phyloP scores from a whole-genome alignment of 2,797 vertebrate genomes.

The Psittacula echo region DNA sequence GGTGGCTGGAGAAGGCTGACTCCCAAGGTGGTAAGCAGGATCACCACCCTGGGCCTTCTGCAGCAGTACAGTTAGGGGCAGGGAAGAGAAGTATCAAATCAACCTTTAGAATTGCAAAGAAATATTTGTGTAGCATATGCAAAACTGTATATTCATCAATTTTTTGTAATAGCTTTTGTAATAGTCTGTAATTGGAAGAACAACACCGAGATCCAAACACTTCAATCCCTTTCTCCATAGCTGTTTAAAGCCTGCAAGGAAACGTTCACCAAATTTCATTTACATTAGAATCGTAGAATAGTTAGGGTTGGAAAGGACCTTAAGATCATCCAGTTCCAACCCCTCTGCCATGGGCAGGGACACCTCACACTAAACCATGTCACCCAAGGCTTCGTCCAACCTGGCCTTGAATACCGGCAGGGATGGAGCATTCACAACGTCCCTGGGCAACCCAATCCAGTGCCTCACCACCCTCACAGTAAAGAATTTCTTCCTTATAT shows the following conservation, averaged over 20 bases:
- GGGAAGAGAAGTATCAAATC: not conserved
- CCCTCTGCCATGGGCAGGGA: too few species aligned
- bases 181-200: not conserved
- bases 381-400: too few species aligned
- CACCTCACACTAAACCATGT: too few species aligned
- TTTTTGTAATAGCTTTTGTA: not conserved
- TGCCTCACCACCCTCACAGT: too few species aligned
- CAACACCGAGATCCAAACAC: not conserved
- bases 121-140: not conserved
- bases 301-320: too few species aligned
- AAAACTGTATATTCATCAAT: not conserved
- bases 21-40: not conserved
- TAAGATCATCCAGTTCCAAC: too few species aligned
- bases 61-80: not conserved
- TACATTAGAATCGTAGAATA: not conserved
- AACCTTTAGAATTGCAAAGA: not conserved
- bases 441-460: too few species aligned
- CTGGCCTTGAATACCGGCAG: too few species aligned
- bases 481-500: too few species aligned
- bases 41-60: not conserved
- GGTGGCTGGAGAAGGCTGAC: not conserved
- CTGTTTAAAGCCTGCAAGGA: not conserved
- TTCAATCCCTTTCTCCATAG: not conserved
- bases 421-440: too few species aligned
- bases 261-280: not conserved